Base-by-base conservation (phyloP, 2,113 vertebrate genomes). In the Anguilla rostrata region DNA sequence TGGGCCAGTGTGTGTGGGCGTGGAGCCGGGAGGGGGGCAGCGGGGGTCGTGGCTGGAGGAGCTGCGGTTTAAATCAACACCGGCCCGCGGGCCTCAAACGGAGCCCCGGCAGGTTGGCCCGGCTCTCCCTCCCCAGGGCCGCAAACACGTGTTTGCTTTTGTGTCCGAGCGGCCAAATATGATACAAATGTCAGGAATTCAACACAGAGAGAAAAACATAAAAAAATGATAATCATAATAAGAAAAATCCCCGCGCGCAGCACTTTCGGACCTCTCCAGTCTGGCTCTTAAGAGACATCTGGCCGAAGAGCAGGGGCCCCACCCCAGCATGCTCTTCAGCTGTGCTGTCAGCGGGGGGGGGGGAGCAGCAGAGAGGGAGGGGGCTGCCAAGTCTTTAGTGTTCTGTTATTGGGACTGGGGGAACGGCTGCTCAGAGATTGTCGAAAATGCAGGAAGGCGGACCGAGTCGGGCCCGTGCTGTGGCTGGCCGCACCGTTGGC, bases 141-240 rank as follows among this genome's bases (percentile, higher is more conserved):
- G 95, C 93, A 93, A 95, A 94, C 96, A 96, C 96, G 97, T 96
- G 95, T 95, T 96, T 94, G 94, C 93, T 89, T 93, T 94, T 79
- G 95, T 95, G 95, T 95, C 94, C 93, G 93, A 96, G 95, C 94
- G 94, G 95, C 94, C 95, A 96, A 97, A 96, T 96, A 96, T 96
- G 95, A 97, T 96, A 96, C 96, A 96, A 97, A 97, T 97, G 94
- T 95, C 96, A 97, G 95, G 94, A 95, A 96, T 97, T 96, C 94
- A 94, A 95, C 94, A 91, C 56, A 41, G 78, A 84, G 78, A 89
- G 81, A 94, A 95, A 93, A 95, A 95, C 75, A 75, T 87, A 89
- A 89, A 83, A 85, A 90, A 90, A 92, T 78, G 84, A 94, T 86
- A 88, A 89, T 84, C 83, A 88, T 91, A 93, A 81, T 82, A 78